These are phyloP conservation scores for Dioctria linearis DNA, from an alignment of 2,888 invertebrate genomes.

Conservation along the genomic window DNA sequence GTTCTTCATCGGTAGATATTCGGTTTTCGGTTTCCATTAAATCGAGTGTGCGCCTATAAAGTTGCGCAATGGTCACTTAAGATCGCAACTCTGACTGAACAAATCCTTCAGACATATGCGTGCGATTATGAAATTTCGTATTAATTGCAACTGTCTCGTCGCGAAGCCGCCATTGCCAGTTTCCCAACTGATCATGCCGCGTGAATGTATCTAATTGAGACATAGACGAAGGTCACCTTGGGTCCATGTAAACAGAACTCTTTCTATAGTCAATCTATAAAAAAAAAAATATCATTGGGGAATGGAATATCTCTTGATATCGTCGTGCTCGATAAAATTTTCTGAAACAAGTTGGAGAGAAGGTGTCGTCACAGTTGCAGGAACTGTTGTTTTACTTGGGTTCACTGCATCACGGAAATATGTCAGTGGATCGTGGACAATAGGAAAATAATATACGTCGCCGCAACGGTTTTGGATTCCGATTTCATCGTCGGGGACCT, in stretches of 20 bases:
- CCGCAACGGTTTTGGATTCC: constrained; percentile 28
- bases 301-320: neutral
- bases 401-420: constrained; percentile 31
- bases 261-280: neutral
- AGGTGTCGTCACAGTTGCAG: neutral
- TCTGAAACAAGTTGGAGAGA: neutral
- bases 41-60: neutral
- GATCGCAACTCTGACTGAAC: neutral
- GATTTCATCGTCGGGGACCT: neutral
- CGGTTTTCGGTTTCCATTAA: constrained; percentile 10
- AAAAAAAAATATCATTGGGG: neutral
- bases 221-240: neutral
- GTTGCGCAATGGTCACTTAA: constrained; percentile 20
- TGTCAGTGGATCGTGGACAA: constrained; percentile 41
- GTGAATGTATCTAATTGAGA: constrained; percentile 19
- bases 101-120: constrained; percentile 7
- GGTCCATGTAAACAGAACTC: neutral
- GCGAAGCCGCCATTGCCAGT: too few relatives aligned
- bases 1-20: constrained; percentile 1
- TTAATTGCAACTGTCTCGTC: constrained; percentile 1
- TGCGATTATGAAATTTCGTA: constrained; percentile 18
- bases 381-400: constrained; percentile 5
- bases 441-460: constrained; percentile 1
- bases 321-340: neutral
- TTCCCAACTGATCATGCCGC: neutral